Evolutionary conservation across 2,888 invertebrate genomes (phyloP).

Genomic region (Lissocephala sabroskyi): DNA sequence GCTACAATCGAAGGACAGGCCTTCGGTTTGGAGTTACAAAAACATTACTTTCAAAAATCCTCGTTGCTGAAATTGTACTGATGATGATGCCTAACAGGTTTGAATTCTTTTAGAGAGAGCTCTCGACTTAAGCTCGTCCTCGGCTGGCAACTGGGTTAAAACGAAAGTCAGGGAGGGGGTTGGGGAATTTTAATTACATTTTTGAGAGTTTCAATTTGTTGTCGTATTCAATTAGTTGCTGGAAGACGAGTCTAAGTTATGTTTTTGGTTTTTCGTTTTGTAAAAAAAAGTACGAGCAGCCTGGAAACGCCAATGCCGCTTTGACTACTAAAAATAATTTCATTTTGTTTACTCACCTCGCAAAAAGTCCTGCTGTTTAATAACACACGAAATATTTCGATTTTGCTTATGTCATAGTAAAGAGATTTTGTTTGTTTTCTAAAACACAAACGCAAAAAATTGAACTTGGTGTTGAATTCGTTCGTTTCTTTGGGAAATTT

Average conservation of each 20-base stretch:
- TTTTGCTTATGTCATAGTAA: slow-evolving; percentile 1
- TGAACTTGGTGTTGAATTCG: slow-evolving; percentile 46
- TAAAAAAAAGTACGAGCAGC: slow-evolving; percentile 12
- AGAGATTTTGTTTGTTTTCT: slow-evolving; percentile 11
- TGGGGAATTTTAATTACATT: no score
- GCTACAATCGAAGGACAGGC: no score
- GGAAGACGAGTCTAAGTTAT: slow-evolving; percentile 61
- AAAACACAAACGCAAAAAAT: slow-evolving; percentile 30
- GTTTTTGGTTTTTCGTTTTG: slow-evolving; percentile 15
- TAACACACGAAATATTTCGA: slow-evolving; percentile 7
- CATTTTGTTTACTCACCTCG: slow-evolving; percentile 56
- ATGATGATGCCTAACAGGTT: slow-evolving; percentile 38
- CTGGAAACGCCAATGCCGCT: not conserved
- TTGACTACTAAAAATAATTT: no score
- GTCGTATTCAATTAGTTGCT: slow-evolving; percentile 49
- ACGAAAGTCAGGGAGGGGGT: no score
- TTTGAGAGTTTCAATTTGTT: no score
- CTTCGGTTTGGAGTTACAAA: not conserved
- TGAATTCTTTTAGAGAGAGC: not conserved
- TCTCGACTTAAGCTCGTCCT: no score
- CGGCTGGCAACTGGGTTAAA: no score
- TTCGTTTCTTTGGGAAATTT: slow-evolving; percentile 31
- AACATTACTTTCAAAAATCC: slow-evolving; percentile 41
- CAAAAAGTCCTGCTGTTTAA: slow-evolving; percentile 4
- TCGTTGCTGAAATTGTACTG: slow-evolving; percentile 63